Conservation (phyloP, 2,113 vertebrate species). For the Prunella fulvescens region DNA sequence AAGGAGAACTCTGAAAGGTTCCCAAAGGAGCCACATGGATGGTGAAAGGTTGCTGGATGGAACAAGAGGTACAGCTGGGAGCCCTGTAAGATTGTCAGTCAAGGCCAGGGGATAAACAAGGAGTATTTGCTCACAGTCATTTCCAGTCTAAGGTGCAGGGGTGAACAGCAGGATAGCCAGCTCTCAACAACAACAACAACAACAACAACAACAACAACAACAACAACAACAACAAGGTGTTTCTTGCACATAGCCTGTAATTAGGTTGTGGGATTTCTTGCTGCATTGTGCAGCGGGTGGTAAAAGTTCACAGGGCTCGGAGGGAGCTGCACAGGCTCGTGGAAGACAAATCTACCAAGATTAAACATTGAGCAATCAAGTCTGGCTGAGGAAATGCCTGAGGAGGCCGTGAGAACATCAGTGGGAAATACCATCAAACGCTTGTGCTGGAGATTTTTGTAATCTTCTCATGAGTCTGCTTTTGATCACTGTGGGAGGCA, state of each 20-base stretch:
- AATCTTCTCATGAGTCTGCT: neutral
- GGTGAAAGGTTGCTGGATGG: neutral
- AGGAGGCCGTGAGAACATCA: neutral
- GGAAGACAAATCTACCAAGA: neutral
- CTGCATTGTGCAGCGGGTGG: fast-evolving
- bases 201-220: neutral
- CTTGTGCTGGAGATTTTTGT: neutral
- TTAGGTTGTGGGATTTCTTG: neutral
- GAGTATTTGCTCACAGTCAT: neutral
- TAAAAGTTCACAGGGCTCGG: neutral
- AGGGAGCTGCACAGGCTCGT: neutral
- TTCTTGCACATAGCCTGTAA: neutral
- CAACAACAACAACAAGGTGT: neutral
- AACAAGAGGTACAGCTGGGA: neutral
- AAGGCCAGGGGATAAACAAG: neutral
- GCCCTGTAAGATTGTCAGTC: neutral
- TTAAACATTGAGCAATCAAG: neutral
- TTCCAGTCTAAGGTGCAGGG: neutral
- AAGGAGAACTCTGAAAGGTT: neutral
- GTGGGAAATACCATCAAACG: neutral
- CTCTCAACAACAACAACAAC: neutral
- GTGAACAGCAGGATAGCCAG: neutral
- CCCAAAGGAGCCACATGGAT: neutral
- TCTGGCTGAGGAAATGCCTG: neutral
- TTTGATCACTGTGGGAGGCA: neutral